Base-by-base conservation (phyloP, 2,888 invertebrate genomes). In the Spilosoma lubricipeda region DNA sequence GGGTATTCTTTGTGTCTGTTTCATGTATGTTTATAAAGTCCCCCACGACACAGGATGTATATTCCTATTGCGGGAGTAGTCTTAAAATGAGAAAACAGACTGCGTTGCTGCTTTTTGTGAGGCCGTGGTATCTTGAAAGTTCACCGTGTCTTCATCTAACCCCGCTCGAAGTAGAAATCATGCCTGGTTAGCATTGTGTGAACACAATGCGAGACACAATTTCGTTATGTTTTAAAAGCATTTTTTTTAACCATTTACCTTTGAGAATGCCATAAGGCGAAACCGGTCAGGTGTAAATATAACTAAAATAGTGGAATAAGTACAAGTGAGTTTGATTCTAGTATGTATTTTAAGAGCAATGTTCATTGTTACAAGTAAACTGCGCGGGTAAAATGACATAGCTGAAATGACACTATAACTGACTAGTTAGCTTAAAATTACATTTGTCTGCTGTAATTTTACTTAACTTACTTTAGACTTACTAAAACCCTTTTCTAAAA, bases 161-260 rank as follows among this genome's bases (percentile, higher is more conserved):
- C 45, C 52, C 30, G 42, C 67, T 27, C 15, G 9, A 33, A 71
- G 33, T 66, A 23, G 52, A 42, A 42, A 39, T 42, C 65, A 48
- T n/a, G 23, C 33, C 23, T 65, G 20, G 59, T 27, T 67, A 30
- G 30, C 33, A 66, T 66, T 70, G 65, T 59, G 30, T 56, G 65
- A 70, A 70, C 70, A 73, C 73, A 73, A 66, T 73, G n/a, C 42
- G 33, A 65, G 65, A 66, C 73, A 48, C 18, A 66, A 70, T 59
- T 68, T 18, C 56, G 65, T 66, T 59, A 33, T 56, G 56, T 42
- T 67, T 66, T 27, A 72, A 67, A 63, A 67, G 70, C n/a, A 33
- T n/a, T n/a, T n/a, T n/a, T n/a, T n/a, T n/a, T n/a, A n/a, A n/a
- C n/a, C n/a, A n/a, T n/a, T n/a, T n/a, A n/a, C n/a, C n/a, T n/a